These are phyloP conservation scores for Phlogophora meticulosa DNA, from an alignment of 2,888 invertebrate species.

Conservation along the genomic window DNA sequence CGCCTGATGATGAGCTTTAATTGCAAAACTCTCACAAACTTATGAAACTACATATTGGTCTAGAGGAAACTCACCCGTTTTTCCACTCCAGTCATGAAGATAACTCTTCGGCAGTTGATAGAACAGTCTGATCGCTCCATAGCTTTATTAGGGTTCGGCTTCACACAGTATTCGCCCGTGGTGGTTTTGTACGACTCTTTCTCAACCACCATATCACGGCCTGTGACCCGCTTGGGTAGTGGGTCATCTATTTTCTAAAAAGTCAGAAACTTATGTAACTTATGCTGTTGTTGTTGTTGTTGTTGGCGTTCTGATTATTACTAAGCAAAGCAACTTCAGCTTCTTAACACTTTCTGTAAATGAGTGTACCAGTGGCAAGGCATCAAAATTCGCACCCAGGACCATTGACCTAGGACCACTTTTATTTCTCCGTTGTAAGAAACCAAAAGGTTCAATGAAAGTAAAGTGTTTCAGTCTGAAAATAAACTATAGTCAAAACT, in stretches of 20 bases:
- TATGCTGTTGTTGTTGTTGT: too few relatives aligned
- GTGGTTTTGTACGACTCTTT: conserved; percentile 86
- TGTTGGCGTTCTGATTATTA: background rate
- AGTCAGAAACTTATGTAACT: background rate
- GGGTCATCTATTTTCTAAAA: conserved; percentile 82
- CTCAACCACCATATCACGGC: conserved; percentile 86
- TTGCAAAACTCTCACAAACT: too few relatives aligned
- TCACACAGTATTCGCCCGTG: conserved; percentile 84
- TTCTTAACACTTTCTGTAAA: too few relatives aligned
- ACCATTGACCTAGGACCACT: too few relatives aligned
- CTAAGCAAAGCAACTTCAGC: background rate
- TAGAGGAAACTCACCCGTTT: conserved; percentile 76
- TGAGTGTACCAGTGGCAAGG: too few relatives aligned
- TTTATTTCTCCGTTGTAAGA: too few relatives aligned
- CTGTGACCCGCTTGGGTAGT: conserved; percentile 80
- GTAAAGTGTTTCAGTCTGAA: too few relatives aligned
- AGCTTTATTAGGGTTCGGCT: conserved; percentile 88
- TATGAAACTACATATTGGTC: too few relatives aligned
- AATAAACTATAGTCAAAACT: too few relatives aligned
- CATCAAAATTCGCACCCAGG: too few relatives aligned
- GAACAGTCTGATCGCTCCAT: conserved; percentile 86
- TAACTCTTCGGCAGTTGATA: conserved; percentile 84
- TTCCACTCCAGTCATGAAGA: conserved; percentile 86
- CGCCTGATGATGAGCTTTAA: too few relatives aligned
- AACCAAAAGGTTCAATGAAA: too few relatives aligned